Percentiles rank a stretch among this genome's conserved stretches.
These are phyloP conservation scores for Chrysoperla carnea DNA, from an alignment of 1,140 invertebrate genomes.

Conservation along the genomic window DNA sequence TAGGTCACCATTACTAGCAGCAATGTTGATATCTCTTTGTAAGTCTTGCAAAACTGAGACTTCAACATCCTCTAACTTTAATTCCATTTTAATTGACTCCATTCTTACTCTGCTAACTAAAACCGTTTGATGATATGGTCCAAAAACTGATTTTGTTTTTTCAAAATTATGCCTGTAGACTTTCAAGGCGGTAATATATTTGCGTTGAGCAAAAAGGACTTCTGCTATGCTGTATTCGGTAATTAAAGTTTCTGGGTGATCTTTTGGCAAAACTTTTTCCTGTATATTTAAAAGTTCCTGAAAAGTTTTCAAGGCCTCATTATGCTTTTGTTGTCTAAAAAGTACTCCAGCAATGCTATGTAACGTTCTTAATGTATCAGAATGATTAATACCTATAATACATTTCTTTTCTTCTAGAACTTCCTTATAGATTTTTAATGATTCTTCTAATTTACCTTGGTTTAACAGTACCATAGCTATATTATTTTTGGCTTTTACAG, in stretches of 20 bases:
- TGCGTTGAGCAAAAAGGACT: constrained; percentile 4
- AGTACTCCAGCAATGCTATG: constrained; percentile 3
- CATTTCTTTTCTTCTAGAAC: constrained; percentile 9
- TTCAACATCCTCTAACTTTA: background rate
- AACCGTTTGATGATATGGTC: too few relatives aligned
- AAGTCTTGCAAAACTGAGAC: background rate
- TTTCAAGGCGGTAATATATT: background rate
- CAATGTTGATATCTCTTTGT: too few relatives aligned
- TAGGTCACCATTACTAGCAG: background rate
- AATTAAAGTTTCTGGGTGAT: constrained; percentile 9
- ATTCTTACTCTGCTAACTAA: too few relatives aligned
- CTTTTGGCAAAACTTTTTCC: constrained; percentile 5
- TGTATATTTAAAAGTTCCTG: constrained; percentile 2
- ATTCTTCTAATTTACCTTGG: constrained; percentile 10
- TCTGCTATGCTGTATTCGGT: constrained; percentile 6
- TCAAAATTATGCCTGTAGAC: too few relatives aligned
- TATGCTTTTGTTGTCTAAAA: too few relatives aligned
- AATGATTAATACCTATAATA: constrained; percentile 10
- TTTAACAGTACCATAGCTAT: background rate
- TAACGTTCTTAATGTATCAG: constrained; percentile 11
- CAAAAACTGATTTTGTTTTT: too few relatives aligned
- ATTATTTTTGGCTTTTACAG: too few relatives aligned
- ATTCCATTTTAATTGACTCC: background rate
- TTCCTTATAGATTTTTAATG: constrained; percentile 10
- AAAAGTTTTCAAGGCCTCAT: too few relatives aligned